These are phyloP conservation scores for Hydractinia symbiolongicarpus DNA, from an alignment of 30 jellyfish, hydroid and myxozoan genomes.

Conservation along the genomic window DNA sequence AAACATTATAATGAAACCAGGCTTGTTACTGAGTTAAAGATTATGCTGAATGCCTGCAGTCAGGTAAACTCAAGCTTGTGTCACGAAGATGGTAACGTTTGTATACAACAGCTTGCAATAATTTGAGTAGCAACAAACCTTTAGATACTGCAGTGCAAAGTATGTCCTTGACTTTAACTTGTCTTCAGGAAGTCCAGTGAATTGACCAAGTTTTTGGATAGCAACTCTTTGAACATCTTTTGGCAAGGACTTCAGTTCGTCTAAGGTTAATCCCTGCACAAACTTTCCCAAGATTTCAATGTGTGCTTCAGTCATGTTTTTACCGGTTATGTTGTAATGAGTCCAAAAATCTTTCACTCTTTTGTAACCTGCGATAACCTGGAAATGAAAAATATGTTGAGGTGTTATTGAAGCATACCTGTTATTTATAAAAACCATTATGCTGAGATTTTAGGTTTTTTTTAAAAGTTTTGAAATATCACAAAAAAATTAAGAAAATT, in stretches of 20 bases:
- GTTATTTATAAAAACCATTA: too few relatives aligned
- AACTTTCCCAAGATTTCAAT: slow-evolving; percentile 72
- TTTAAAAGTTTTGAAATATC: too few relatives aligned
- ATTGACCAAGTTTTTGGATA: slow-evolving; percentile 54
- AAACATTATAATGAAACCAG: too few relatives aligned
- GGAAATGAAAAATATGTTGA: neutral
- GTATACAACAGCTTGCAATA: neutral
- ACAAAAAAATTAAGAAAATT: too few relatives aligned
- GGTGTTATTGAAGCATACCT: too few relatives aligned
- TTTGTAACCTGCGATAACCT: slow-evolving; percentile 44
- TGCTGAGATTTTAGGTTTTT: too few relatives aligned
- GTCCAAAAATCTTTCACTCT: slow-evolving; percentile 63
- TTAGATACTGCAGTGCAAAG: slow-evolving; percentile 50
- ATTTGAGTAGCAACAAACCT: slow-evolving; percentile 30
- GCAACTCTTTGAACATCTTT: slow-evolving; percentile 40
- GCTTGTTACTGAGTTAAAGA: too few relatives aligned
- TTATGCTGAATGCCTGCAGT: too few relatives aligned
- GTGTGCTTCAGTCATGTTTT: slow-evolving; percentile 47
- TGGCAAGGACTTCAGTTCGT: slow-evolving; percentile 53
- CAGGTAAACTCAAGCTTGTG: too few relatives aligned
- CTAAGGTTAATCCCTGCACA: slow-evolving; percentile 67
- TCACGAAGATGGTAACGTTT: too few relatives aligned
- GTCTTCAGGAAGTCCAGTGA: slow-evolving; percentile 79
- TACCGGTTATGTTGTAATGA: slow-evolving; percentile 50
- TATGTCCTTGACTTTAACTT: slow-evolving; percentile 52